Conservation (phyloP, 1,140 invertebrate genomes). For the Pollicipes pollicipes region DNA sequence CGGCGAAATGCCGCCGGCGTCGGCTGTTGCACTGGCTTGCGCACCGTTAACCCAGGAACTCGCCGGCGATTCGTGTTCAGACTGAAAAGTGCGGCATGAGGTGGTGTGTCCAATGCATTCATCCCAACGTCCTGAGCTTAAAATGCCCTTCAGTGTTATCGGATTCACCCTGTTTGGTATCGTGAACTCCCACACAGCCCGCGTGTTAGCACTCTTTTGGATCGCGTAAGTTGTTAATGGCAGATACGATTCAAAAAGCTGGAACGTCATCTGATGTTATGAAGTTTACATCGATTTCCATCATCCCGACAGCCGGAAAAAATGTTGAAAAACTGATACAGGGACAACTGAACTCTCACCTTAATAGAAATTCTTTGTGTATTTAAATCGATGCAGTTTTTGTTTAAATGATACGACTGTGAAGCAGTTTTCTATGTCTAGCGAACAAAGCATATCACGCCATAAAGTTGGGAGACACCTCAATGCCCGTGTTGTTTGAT, state of each 20-base stretch:
- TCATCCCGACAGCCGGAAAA: not conserved
- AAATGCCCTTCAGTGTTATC: too few species aligned
- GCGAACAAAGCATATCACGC: not conserved
- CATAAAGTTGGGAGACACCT: not conserved
- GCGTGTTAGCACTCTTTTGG: too few species aligned
- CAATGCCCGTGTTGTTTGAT: not conserved
- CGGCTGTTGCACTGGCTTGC: not conserved
- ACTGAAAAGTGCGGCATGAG: too few species aligned
- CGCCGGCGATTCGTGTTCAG: not conserved
- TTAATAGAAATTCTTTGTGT: not conserved
- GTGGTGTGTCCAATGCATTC: too few species aligned
- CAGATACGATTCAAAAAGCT: not conserved
- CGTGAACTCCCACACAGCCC: too few species aligned
- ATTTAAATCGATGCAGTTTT: not conserved
- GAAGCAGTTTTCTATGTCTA: not conserved
- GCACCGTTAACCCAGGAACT: not conserved
- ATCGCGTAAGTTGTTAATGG: too few species aligned
- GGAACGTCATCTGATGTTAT: not conserved
- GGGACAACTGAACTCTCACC: not conserved
- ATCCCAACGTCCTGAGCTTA: too few species aligned
- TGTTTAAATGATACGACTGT: not conserved
- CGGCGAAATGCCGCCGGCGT: not conserved
- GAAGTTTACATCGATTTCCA: not conserved
- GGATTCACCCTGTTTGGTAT: too few species aligned
- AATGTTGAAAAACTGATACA: not conserved